Evolutionary conservation across 1,140 invertebrate genomes (phyloP).

Genomic region (Cyphomyrmex costatus): DNA sequence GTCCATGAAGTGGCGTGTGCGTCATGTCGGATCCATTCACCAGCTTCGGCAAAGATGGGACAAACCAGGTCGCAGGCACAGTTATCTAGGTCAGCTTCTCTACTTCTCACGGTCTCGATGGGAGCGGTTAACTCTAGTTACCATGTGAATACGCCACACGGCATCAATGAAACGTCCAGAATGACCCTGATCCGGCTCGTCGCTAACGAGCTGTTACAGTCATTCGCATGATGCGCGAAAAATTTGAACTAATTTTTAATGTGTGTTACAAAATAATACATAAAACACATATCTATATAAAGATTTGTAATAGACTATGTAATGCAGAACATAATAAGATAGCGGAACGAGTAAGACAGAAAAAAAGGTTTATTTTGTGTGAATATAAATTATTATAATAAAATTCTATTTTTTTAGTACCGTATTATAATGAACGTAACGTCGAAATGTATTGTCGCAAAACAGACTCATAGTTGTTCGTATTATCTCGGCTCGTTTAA

Average conservation of each 20-base stretch:
- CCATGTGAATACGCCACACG: conserved; percentile 68
- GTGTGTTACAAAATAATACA: not conserved
- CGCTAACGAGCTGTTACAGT: conserved; percentile 13
- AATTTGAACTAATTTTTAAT: not conserved
- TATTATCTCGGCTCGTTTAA: conserved; percentile 69
- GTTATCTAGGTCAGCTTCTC: conserved; percentile 80
- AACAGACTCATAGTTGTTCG: conserved; percentile 33
- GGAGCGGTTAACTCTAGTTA: conserved; percentile 71
- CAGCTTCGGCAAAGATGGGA: conserved; percentile 78
- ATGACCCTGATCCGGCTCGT: conserved; percentile 68
- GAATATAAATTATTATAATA: not conserved
- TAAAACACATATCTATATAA: not conserved
- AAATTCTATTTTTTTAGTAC: not conserved
- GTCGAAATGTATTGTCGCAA: not conserved
- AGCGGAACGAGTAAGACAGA: not conserved
- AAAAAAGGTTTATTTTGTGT: not conserved
- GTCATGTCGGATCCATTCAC: conserved; percentile 82
- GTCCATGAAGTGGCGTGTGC: conserved; percentile 74
- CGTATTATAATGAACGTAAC: not conserved
- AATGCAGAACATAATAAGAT: not conserved
- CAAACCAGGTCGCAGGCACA: conserved; percentile 71
- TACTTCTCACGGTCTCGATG: conserved; percentile 75
- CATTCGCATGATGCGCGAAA: not conserved
- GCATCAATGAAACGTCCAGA: conserved; percentile 74
- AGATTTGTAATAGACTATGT: not conserved